Evolutionary conservation across 2,113 vertebrate species (phyloP).

Genomic region (Sclerurus mexicanus): DNA sequence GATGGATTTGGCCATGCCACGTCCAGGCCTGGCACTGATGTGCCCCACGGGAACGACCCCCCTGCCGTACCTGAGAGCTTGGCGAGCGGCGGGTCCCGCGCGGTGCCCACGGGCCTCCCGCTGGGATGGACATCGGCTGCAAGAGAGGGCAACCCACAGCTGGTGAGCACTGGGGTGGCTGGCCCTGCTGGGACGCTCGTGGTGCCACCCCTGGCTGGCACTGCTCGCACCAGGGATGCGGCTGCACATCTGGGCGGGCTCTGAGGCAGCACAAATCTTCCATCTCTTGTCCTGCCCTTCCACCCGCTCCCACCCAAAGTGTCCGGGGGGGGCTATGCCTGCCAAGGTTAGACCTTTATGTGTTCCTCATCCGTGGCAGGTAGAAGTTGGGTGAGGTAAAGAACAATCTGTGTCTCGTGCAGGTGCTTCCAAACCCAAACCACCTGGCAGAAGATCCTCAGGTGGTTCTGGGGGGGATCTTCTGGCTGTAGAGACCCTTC

Average conservation of each 20-base stretch:
- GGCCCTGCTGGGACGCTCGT: rapidly evolving
- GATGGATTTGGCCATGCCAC: background rate
- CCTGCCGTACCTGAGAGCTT: constrained; percentile 76
- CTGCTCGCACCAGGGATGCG: rapidly evolving
- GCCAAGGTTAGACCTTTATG: rapidly evolving
- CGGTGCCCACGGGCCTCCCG: constrained; percentile 85
- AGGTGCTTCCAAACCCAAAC: background rate
- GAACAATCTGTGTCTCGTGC: rapidly evolving
- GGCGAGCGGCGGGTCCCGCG: constrained; percentile 84
- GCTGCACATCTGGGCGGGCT: background rate
- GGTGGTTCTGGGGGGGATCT: background rate
- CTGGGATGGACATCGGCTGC: constrained; percentile 91
- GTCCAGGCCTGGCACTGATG: background rate
- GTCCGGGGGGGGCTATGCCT: rapidly evolving
- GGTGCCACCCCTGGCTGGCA: background rate
- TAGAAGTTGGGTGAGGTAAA: background rate
- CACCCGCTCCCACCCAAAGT: background rate
- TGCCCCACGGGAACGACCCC: background rate
- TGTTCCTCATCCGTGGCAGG: rapidly evolving
- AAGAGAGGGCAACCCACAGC: background rate
- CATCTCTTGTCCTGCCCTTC: background rate
- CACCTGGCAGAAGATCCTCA: background rate
- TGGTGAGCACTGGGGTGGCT: rapidly evolving
- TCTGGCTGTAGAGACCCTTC: background rate
- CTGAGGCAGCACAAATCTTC: no score